A percentile compares a stretch with the other conserved stretches of the same genome.
Evolutionary conservation across 2,113 vertebrate species (phyloP).

Genomic region (Tursiops truncatus): DNA sequence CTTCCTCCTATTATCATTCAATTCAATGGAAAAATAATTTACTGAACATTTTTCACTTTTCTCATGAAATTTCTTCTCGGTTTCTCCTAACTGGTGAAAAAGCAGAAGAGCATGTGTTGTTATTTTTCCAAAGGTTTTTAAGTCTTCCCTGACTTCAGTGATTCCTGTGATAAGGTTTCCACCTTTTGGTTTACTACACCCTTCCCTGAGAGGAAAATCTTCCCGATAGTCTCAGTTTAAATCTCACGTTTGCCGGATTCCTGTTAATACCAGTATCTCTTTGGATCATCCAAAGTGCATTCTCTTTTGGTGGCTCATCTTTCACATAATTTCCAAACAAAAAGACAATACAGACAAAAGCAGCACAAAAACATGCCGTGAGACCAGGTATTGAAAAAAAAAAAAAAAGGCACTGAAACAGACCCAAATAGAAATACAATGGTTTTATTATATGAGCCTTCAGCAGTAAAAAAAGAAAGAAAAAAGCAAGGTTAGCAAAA

Average conservation of each 20-base stretch:
- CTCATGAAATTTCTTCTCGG: neutral
- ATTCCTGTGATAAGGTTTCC: neutral
- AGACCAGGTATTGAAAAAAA: conserved; percentile 14
- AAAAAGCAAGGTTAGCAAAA: conserved; percentile 66
- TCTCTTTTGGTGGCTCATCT: conserved; percentile 45
- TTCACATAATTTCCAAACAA: conserved; percentile 67
- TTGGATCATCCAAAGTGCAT: conserved; percentile 30
- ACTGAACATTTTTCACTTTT: neutral
- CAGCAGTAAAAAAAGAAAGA: conserved; percentile 51
- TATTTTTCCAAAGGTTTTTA: conserved; percentile 36
- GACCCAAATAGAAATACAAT: conserved; percentile 58
- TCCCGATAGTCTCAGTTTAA: neutral
- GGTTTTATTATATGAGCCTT: conserved; percentile 62
- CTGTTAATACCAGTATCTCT: neutral
- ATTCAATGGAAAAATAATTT: neutral
- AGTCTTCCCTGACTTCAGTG: conserved; percentile 38
- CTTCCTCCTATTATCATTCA: neutral
- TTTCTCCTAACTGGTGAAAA: neutral
- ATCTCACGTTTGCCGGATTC: conserved; percentile 45
- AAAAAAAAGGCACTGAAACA: conserved; percentile 33
- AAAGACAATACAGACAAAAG: conserved; percentile 56
- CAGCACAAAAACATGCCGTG: conserved; percentile 47
- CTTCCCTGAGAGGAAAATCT: neutral
- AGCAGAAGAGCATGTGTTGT: neutral
- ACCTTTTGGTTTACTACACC: neutral